phyloP scores from a whole-genome alignment of 2,797 vertebrate genomes.

The Glyptemys insculpta region DNA sequence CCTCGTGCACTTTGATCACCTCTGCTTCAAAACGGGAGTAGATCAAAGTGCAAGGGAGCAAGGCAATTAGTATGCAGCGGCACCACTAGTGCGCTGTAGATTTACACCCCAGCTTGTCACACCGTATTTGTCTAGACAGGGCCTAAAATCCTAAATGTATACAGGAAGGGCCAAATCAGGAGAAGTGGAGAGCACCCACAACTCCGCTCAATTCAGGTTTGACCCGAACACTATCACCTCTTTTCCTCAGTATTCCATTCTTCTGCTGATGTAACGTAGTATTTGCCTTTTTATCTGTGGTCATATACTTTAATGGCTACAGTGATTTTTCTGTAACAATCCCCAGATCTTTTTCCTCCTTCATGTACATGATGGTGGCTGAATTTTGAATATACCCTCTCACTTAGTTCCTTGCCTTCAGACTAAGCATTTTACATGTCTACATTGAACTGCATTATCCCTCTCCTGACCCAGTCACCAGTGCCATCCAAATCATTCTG shows the following conservation, averaged over 20 bases:
- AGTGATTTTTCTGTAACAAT: rapidly evolving
- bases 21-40: not conserved
- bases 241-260: not conserved
- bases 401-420: not conserved
- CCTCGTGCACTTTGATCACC: not conserved
- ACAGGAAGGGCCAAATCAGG: not conserved
- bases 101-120: not conserved
- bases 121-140: not conserved
- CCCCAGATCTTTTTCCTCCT: not conserved
- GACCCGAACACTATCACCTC: not conserved
- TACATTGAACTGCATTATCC: not conserved
- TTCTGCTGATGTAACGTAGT: rapidly evolving
- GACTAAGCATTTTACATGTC: not conserved
- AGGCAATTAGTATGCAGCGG: not conserved
- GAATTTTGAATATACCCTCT: not conserved
- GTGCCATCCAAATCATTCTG: not conserved
- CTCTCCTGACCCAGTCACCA: not conserved
- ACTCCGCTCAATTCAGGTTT: not conserved
- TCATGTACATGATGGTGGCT: not conserved
- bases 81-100: not conserved
- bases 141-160: not conserved
- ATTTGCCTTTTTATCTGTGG: not conserved
- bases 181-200: not conserved
- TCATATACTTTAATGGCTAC: no score
- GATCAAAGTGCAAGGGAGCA: not conserved